Base-by-base conservation (phyloP, 2,888 invertebrate species). In the Fragum whitleyi region DNA sequence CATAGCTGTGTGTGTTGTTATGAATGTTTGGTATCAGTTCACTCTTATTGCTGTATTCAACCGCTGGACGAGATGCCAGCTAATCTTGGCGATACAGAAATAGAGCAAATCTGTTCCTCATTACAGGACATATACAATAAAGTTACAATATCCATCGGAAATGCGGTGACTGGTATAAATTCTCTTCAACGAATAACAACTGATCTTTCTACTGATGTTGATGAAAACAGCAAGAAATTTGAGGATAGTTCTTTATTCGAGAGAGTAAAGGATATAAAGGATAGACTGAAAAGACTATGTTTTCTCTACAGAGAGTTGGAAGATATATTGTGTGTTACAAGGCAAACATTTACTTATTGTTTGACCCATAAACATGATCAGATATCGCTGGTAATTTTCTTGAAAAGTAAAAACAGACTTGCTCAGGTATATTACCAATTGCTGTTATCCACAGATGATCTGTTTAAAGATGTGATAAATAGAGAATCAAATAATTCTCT, bases 1-100 rank as follows among this genome's bases (percentile, higher is more conserved):
- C 75, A 75, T 28, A 47, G 67, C 21, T 42, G 28, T n/a, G 36
- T 79, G 3, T 79, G 67, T 36, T 79, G 79, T 51, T 71, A 68
- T 6, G 53, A 71, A 14, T 79, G 79, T 39, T 14, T 72, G 2
- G 53, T 28, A 23, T 55, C 57, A 3, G 29, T 11, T 0, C 79
- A 79, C 29, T 1, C 21, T 0, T 42, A 39, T n/a, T 79, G 79
- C 21, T 59, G 36, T 14, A n/a, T 79, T 28, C 70, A 71, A 59
- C 79, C 75, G 16, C 51, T 79, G 36, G 75, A 75, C 28, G 79
- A 79, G 51, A 67, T 75, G 14, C 51, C 68, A 1, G 26, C 11
- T 1, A 39, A 23, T 9, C 21, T 6, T 5, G 21, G 11, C 36
- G 65, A 42, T 7, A 21, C 2, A 6, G 42, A 21, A 42, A 3